These are phyloP conservation scores for Myoxocephalus aenaeus DNA, from an alignment of 2,797 vertebrate species.

Conservation along the genomic window DNA sequence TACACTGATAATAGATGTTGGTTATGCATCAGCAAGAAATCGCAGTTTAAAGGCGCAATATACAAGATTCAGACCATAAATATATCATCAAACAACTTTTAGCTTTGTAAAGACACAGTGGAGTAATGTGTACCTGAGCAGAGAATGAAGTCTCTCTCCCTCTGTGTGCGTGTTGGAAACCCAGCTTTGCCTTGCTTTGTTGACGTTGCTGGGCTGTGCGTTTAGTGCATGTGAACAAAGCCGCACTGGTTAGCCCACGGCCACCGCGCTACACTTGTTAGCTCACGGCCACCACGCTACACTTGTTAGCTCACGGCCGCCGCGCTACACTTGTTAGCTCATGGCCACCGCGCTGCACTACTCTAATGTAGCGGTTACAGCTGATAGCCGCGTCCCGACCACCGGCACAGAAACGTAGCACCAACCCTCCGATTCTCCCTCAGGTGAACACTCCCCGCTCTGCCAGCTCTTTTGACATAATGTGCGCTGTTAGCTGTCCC, in stretches of 20 bases:
- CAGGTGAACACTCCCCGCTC: background rate
- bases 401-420: background rate
- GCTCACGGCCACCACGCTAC: background rate
- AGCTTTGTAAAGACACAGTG: background rate
- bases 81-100: background rate
- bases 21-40: conserved; percentile 67
- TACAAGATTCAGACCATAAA: background rate
- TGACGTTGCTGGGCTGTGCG: background rate
- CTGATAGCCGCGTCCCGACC: background rate
- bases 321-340: background rate
- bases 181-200: background rate
- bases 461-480: background rate
- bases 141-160: background rate
- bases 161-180: background rate
- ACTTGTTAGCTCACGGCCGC: background rate
- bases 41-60: conserved; percentile 26
- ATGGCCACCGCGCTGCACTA: background rate
- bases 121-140: background rate
- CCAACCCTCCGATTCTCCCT: background rate
- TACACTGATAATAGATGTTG: conserved; percentile 76
- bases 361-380: background rate
- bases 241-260: background rate
- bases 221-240: background rate
- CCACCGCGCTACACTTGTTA: background rate
- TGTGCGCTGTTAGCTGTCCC: background rate